Conservation (phyloP, 2,113 vertebrate genomes). For the Engraulis encrasicolus region DNA sequence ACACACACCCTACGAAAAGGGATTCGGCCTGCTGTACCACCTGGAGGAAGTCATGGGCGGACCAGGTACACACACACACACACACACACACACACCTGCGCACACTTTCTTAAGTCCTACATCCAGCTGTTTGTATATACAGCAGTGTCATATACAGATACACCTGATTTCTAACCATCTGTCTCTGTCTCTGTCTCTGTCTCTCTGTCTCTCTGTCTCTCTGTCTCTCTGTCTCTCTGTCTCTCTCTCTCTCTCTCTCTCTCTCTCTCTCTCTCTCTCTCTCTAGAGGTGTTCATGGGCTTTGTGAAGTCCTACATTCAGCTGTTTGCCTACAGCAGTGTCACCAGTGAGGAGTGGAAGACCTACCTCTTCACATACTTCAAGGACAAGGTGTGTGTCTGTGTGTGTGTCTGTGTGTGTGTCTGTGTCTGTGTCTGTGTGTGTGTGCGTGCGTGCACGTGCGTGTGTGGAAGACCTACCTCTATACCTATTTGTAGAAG, state of each 20-base stretch:
- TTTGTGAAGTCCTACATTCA: conserved; percentile 94
- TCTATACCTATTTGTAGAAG: no score
- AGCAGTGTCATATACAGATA: conserved; percentile 85
- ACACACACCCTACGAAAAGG: conserved; percentile 92
- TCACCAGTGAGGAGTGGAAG: conserved; percentile 92
- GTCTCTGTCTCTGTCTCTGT: no score
- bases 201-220: no score
- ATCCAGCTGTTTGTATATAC: conserved; percentile 90
- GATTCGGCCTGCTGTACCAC: conserved; percentile 92
- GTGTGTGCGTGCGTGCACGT: no score
- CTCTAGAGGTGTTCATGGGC: no score
- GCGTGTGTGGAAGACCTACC: no score
- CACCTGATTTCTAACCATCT: no score
- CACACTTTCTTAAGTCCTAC: conserved; percentile 85
- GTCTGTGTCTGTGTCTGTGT: no score
- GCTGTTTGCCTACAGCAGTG: conserved; percentile 88
- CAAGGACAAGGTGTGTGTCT: conserved; percentile 85
- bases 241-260: no score
- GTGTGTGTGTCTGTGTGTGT: neutral
- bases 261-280: no score
- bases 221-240: no score
- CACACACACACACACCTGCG: neutral
- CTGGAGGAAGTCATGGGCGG: conserved; percentile 94
- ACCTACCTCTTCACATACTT: conserved; percentile 90
- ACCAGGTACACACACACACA: conserved; percentile 74